Base-by-base conservation (phyloP, 2,888 invertebrate species). In the Rotaria socialis region DNA sequence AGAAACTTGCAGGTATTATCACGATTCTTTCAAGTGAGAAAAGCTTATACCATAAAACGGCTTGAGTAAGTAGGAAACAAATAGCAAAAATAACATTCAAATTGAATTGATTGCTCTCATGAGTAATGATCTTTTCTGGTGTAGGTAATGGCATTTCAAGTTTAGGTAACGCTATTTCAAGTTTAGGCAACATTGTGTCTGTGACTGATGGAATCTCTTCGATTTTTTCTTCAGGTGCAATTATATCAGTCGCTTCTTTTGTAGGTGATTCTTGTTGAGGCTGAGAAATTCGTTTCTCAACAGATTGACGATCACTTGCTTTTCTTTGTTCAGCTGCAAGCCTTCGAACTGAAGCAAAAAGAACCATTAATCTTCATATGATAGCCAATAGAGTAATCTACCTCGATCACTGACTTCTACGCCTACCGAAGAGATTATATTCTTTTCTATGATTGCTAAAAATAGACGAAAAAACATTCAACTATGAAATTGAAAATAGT, bases 1-100 rank as follows among this genome's bases (percentile, higher is more conserved):
- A 60, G 11, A 3, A 1, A 2, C 10, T 3, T 11, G n/a, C 60
- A n/a, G 11, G 1, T 27, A 2, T 0, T 60, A 11, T 8, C 14
- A 60, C 7, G 14, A 1, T 10, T 27, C 27, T 0, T 11, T 60
- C 60, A 27, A 60, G 10, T 10, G 27, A 60, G 27, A 27, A 14
- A 27, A 75, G 75, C 43, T 75, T 75, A 75, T 75, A 75, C 7
- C 75, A 75, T 43, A 75, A 75, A 75, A 43, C 41, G 19, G 43
- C 43, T 43, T 75, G 75, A 4, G 43, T 1, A 22, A 75, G 0
- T 41, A 43, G 14, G 22, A 75, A 41, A 22, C 19, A 75, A 19
- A 75, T 22, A 41, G 22, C 75, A 43, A 41, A 22, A 19, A 75
- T 1, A 41, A 43, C 2, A 27, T 2, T 14, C 6, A 67, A 19